phyloP scores from a whole-genome alignment of 2,113 vertebrate genomes.

The Xenopus tropicalis region UCB_Xtro_10.0 CM004445.2:104246501-104247000 shows the following conservation, averaged over 20 bases:
- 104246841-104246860: conserved; percentile 22
- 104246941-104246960: not conserved
- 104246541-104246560: no score
- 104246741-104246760: conserved; percentile 20
- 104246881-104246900: conserved; percentile 34
- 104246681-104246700: no score
- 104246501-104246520: no score
- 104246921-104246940: conserved; percentile 3
- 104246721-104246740: not conserved
- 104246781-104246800: not conserved
- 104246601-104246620: no score
- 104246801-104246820: conserved; percentile 7
- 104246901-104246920: conserved; percentile 9
- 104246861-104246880: conserved; percentile 14
- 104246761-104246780: conserved; percentile 11
- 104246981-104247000: conserved; percentile 31
- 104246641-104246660: no score
- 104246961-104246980: conserved; percentile 26
- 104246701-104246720: not conserved
- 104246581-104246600: no score
- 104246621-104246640: no score
- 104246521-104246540: no score
- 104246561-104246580: no score
- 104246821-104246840: conserved; percentile 7
- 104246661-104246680: no score